Evolutionary conservation across 2,113 vertebrate genomes (phyloP).

Genomic region (Morphnarchus princeps): DNA sequence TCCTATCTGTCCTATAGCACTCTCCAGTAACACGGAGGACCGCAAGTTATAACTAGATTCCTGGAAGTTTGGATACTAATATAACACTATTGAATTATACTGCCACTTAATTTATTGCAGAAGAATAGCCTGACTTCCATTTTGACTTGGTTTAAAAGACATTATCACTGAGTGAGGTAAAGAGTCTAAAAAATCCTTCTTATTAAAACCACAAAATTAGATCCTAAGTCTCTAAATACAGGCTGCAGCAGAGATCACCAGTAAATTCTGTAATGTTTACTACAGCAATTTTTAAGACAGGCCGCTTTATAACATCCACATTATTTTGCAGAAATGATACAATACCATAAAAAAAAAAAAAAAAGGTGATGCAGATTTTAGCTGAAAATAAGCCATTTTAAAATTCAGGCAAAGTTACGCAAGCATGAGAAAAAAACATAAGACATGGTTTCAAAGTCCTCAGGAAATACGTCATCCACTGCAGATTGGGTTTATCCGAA

Average conservation of each 20-base stretch:
- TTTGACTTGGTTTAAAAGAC: neutral
- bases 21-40: neutral
- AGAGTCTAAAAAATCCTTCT: neutral
- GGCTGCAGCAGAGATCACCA: neutral
- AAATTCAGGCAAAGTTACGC: neutral
- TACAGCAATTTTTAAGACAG: neutral
- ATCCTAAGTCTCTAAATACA: neutral
- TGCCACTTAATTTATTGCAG: neutral
- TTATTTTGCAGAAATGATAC: neutral
- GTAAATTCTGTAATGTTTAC: neutral
- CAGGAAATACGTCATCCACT: conserved; percentile 49
- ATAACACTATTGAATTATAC: neutral
- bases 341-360: neutral
- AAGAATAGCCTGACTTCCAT: neutral
- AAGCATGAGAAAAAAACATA: neutral
- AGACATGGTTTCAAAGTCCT: conserved; percentile 8
- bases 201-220: neutral
- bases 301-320: neutral
- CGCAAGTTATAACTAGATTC: neutral
- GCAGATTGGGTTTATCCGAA: conserved; percentile 62
- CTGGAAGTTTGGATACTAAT: neutral
- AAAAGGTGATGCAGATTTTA: neutral
- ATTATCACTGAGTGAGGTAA: neutral
- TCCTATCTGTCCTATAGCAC: neutral
- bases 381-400: neutral